Evolutionary conservation across 1,140 invertebrate species (phyloP), one percentile per base, ranked within the genome.

Genomic region (Cherax quadricarinatus): DNA sequence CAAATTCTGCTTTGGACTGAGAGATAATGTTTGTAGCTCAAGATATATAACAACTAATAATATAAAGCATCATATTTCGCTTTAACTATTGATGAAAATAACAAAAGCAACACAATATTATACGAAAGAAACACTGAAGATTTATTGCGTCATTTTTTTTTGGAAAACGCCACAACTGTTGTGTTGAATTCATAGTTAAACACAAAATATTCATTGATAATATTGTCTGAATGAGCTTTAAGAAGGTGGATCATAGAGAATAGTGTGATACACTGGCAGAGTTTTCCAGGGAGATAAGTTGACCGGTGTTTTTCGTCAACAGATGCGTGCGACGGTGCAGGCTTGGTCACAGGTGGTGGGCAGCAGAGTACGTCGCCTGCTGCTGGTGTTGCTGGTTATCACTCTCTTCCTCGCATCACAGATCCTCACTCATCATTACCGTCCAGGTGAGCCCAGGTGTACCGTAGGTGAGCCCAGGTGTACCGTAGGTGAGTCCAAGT

Each of bases 351-450:
- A 16, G 18, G 24, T 85, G 14, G 30, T 70, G 3, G 83, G 83
- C 3, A 85, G 60, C 60, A 70, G 24, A 14, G 18, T 10, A 14
- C 57, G 83, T 0, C 24, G 83, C 9, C 24, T 85, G 10, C 24
- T 85, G 60, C 60, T 85, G 24, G 18, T 85, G 5, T 21, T 70
- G 10, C 83, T 85, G 60, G 62, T 85, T 4, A 49, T 70, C 24
- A 85, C 60, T n/a, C 60, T 70, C 62, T 62, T 85, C 5, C 60
- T 85, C 21, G 83, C 83, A 60, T 49, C 83, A 1, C 60, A 85
- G 16, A 62, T 85, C 60, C 16, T 85, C 83, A 85, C 62, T 10
- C 30, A 49, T 12, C 48, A 70, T 60, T 48, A 14, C 62, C 62
- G 21, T 41, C 60, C 53, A 48, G 83, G 83, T 85, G 24, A 85